Evolutionary conservation across 1,140 invertebrate genomes (phyloP), one percentile per base, ranked within the genome.

Genomic region (Hypothenemus hampei): DNA sequence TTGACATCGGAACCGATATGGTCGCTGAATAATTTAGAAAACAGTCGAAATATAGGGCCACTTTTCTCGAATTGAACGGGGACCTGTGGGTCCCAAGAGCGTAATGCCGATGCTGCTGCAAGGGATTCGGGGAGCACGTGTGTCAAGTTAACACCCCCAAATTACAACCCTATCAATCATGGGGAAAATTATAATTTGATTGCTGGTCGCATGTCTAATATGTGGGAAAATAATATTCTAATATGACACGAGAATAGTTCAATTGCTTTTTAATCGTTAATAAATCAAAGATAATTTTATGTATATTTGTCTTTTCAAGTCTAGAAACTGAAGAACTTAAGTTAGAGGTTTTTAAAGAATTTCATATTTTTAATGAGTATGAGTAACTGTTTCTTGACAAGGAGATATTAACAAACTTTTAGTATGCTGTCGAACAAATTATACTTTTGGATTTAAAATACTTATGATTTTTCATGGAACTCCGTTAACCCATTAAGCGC

Each of bases 161-260:
- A 57, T 57, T 57, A 57, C 54, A 35, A 49, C 26, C 37, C 45
- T 43, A 57, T 57, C 54, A 57, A 57, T 57, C 54, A 49, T 46
- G 33, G 15, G 15, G 23, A 16, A 41, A 57, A 49, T 57, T 57
- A 29, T 57, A 57, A 57, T 57, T 49, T 46, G 54, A 57, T 57
- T 49, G 49, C 18, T 13, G 26, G 15, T 13, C 54, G 54, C 39
- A 33, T 46, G 54, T 20, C 29, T 22, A 11, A 13, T 57, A 22
- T 40, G 45, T 57, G 54, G 46, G 54, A 57, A 57, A 37, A 55
- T 46, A 46, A 55, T 20, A 4, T 16, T 7, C 11, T 52, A 15
- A 22, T 43, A 13, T 8, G 23, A 47, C 23, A 33, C 20, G 16
- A 15, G n/a, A n/a, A n/a, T n/a, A n/a, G n/a, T n/a, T n/a, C n/a